Percentiles rank a stretch among this genome's conserved stretches.
These are phyloP conservation scores for Leptobrachium ailaonicum DNA, from an alignment of 2,113 vertebrate genomes.

Conservation along the genomic window DNA sequence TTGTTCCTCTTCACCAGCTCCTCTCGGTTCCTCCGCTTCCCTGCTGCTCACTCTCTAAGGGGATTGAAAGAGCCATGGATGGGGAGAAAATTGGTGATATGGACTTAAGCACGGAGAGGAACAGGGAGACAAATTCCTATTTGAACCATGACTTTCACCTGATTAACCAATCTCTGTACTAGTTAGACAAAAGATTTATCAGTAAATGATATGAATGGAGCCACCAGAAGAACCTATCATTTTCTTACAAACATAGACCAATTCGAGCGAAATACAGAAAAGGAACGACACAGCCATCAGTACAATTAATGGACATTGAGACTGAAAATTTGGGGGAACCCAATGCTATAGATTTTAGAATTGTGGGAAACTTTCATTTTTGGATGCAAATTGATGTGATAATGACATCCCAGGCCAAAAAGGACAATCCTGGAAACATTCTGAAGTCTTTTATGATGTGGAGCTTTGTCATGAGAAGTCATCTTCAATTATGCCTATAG, in stretches of 20 bases:
- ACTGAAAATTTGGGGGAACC: neutral
- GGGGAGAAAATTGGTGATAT: conserved; percentile 9
- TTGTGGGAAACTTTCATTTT: no score
- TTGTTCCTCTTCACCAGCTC: conserved; percentile 76
- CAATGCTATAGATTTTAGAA: no score
- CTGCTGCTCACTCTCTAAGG: conserved; percentile 71
- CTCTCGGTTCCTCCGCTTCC: conserved; percentile 55
- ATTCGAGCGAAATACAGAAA: neutral
- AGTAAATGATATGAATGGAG: neutral
- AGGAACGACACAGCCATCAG: neutral
- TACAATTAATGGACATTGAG: neutral
- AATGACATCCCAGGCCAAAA: no score
- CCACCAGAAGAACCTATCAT: neutral
- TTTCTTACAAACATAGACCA: neutral
- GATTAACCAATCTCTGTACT: neutral
- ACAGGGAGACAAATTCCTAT: neutral
- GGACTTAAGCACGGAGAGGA: neutral
- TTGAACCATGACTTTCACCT: neutral
- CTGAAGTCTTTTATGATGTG: no score
- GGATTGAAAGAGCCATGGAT: conserved; percentile 34
- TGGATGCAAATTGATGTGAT: no score
- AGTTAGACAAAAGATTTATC: neutral
- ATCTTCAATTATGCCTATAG: no score
- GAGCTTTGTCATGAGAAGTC: no score
- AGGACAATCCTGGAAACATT: no score